phyloP scores from a whole-genome alignment of 2,888 invertebrate genomes.

The Nematopogon swammerdamellus region DNA sequence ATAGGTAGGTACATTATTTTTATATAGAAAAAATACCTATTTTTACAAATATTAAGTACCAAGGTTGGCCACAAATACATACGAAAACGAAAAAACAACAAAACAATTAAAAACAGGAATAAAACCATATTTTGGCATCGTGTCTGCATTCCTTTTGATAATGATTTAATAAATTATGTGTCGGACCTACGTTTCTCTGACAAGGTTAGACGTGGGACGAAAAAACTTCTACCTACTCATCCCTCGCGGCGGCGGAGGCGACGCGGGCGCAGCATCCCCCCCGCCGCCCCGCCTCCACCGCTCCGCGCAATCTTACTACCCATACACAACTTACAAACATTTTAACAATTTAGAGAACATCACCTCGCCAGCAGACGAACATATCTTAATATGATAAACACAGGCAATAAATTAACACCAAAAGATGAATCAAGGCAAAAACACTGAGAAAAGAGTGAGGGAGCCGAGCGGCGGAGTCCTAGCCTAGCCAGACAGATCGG shows the following conservation, averaged over 20 bases:
- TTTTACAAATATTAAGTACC: constrained; percentile 55
- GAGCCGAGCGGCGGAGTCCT: background rate
- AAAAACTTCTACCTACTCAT: constrained; percentile 7
- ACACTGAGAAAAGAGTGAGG: background rate
- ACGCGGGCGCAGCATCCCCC: constrained; percentile 12
- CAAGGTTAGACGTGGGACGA: constrained; percentile 8
- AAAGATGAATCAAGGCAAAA: background rate
- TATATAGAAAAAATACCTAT: constrained; percentile 55
- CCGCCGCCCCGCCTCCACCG: constrained; percentile 16
- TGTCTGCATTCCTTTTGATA: constrained; percentile 45
- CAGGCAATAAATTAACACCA: background rate
- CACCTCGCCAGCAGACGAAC: background rate
- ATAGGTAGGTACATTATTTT: constrained; percentile 52
- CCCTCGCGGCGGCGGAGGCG: constrained; percentile 9
- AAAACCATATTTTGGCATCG: constrained; percentile 54
- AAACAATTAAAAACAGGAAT: constrained; percentile 55
- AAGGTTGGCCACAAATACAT: constrained; percentile 54
- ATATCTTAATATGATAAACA: background rate
- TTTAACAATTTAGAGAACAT: background rate
- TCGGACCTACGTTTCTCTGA: constrained; percentile 27
- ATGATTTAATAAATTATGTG: constrained; percentile 40
- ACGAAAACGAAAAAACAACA: constrained; percentile 51
- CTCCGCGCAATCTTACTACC: constrained; percentile 17
- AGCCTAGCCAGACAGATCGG: no score
- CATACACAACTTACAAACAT: background rate